phyloP scores from a whole-genome alignment of 2,888 invertebrate species.

The Andrena chrysosceles region DNA sequence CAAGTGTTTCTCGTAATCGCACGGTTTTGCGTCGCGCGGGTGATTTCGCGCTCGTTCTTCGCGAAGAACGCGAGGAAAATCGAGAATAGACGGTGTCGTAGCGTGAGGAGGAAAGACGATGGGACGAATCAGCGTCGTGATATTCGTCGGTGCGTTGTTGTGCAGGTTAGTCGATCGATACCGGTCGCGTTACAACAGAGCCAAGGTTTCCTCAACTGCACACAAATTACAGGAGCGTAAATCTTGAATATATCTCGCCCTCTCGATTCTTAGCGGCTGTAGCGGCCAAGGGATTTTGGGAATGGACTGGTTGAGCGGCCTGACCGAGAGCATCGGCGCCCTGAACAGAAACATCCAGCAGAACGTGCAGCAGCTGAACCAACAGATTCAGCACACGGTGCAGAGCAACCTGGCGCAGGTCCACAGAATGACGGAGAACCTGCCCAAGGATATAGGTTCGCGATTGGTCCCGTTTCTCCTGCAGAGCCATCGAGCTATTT shows the following conservation, averaged over 20 bases:
- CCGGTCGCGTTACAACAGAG: no score
- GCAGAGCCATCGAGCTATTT: background rate
- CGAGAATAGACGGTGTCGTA: background rate
- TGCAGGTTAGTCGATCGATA: conserved; percentile 59
- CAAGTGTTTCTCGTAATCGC: background rate
- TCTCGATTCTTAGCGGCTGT: background rate
- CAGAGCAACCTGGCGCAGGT: conserved; percentile 50
- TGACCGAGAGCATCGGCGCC: conserved; percentile 50
- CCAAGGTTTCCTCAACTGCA: no score
- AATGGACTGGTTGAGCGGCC: conserved; percentile 43
- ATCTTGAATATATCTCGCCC: background rate
- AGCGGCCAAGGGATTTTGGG: background rate
- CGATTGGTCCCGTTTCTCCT: no score
- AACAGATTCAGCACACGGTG: conserved; percentile 60
- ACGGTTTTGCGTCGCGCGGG: background rate
- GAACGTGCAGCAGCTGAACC: conserved; percentile 58
- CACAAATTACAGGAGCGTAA: no score
- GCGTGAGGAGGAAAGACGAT: background rate
- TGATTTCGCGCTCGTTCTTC: background rate
- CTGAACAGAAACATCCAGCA: conserved; percentile 61
- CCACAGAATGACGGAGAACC: conserved; percentile 27
- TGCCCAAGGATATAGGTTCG: conserved; percentile 26
- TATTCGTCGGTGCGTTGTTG: conserved; percentile 22
- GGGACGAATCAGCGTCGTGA: background rate
- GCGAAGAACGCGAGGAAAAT: no score